Conservation (phyloP, 2,113 vertebrate genomes). For the Herpetotheres cachinnans region DNA sequence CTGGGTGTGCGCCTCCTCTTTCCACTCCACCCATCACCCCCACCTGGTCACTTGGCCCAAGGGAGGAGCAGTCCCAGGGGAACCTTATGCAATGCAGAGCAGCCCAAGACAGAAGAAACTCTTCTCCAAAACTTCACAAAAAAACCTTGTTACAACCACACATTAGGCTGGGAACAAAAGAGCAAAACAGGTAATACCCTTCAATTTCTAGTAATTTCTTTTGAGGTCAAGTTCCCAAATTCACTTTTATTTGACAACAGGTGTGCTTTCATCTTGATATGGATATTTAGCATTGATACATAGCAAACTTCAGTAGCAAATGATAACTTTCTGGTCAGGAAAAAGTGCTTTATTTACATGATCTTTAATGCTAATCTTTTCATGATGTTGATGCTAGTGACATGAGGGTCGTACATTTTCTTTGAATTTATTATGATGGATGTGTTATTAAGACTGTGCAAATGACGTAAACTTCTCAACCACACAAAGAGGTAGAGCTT, state of each 20-base stretch:
- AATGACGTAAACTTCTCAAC: constrained; percentile 32
- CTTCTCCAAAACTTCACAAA: not conserved
- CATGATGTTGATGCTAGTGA: not conserved
- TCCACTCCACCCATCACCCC: rapidly evolving
- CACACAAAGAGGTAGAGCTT: constrained; percentile 22
- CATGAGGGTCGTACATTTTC: not conserved
- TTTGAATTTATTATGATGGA: constrained; percentile 40
- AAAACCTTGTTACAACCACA: not conserved
- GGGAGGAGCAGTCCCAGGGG: not conserved
- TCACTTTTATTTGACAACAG: not conserved
- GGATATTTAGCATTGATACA: not conserved
- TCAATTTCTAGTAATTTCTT: not conserved
- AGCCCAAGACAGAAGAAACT: not conserved
- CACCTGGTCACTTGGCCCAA: not conserved
- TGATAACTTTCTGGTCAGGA: not conserved
- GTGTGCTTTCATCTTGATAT: not conserved
- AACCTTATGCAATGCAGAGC: not conserved
- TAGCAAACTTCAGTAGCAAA: not conserved
- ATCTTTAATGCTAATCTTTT: constrained; percentile 16
- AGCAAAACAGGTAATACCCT: not conserved
- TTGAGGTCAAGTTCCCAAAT: not conserved
- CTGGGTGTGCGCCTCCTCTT: not conserved
- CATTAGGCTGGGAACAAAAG: not conserved
- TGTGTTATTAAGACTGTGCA: not conserved
- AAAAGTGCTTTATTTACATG: not conserved